Conservation (phyloP, 2,888 invertebrate species). For the Synanthedon formicaeformis region DNA sequence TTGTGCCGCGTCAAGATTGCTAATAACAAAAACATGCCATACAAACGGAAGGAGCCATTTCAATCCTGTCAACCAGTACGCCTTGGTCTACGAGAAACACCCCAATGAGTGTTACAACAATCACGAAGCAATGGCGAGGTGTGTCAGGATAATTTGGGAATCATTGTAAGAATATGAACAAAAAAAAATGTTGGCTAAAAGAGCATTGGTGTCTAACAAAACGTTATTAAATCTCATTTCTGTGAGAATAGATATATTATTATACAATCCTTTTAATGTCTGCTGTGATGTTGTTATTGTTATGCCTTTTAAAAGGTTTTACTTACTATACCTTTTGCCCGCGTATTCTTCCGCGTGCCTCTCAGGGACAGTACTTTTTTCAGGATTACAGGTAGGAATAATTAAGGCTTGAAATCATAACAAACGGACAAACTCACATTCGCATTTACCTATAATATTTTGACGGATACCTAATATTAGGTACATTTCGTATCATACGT, state of each 20-base stretch:
- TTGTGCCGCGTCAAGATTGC: constrained; percentile 16
- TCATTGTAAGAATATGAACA: constrained; percentile 27
- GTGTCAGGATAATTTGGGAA: constrained; percentile 25
- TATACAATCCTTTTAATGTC: constrained; percentile 24
- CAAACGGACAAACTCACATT: too few relatives aligned
- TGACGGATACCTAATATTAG: too few relatives aligned
- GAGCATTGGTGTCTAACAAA: constrained; percentile 51
- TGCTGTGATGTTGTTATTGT: constrained; percentile 10
- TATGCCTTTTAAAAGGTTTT: too few relatives aligned
- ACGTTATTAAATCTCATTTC: constrained; percentile 62
- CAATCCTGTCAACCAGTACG: constrained; percentile 19
- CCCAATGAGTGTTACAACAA: constrained; percentile 3
- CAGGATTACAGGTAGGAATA: too few relatives aligned
- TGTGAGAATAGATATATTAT: constrained; percentile 36
- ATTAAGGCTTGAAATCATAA: too few relatives aligned
- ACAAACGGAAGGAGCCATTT: constrained; percentile 36
- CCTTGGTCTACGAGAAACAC: constrained; percentile 19
- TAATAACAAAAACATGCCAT: constrained; percentile 50
- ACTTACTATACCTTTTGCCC: too few relatives aligned
- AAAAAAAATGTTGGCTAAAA: constrained; percentile 47
- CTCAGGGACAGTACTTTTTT: too few relatives aligned
- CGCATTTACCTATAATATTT: too few relatives aligned
- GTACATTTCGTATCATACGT: too few relatives aligned
- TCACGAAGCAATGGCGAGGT: constrained; percentile 3
- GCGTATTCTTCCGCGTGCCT: too few relatives aligned